These are phyloP conservation scores for Synergus umbraculus DNA, from an alignment of 2,888 invertebrate species.

Conservation along the genomic window DNA sequence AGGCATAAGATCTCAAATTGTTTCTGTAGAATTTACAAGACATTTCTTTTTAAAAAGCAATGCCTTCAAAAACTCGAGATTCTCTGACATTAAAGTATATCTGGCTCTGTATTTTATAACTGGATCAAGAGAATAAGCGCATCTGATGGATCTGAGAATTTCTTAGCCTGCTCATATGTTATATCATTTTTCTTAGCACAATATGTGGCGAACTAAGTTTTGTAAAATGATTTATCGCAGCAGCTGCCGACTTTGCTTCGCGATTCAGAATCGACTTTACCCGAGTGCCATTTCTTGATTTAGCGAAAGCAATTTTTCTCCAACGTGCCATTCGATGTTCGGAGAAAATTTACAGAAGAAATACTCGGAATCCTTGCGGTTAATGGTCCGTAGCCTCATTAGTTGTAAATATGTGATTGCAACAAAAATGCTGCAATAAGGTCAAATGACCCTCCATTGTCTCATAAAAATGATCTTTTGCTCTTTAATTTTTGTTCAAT, in stretches of 20 bases:
- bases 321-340: not conserved
- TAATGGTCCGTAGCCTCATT: conserved; percentile 13
- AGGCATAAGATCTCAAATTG: not conserved
- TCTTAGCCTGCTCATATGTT: not conserved
- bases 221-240: not conserved
- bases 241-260: not conserved
- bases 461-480: not conserved
- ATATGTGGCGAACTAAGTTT: not conserved
- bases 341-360: conserved; percentile 1
- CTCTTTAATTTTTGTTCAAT: not conserved
- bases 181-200: conserved; percentile 8
- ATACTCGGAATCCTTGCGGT: not conserved
- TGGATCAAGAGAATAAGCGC: not conserved
- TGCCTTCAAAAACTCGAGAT: not conserved
- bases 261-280: not conserved
- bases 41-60: not conserved
- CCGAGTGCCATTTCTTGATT: conserved; percentile 11
- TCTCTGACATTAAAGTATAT: not conserved
- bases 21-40: conserved; percentile 7
- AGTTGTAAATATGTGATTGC: not conserved
- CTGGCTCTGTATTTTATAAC: not conserved
- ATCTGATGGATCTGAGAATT: not conserved
- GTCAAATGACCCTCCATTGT: not conserved
- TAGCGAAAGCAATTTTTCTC: conserved; percentile 21
- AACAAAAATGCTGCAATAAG: not conserved